These are phyloP conservation scores for Parazoanthus swiftii DNA, from an alignment of 92 coral and sea anemone genomes.

Conservation along the genomic window DNA sequence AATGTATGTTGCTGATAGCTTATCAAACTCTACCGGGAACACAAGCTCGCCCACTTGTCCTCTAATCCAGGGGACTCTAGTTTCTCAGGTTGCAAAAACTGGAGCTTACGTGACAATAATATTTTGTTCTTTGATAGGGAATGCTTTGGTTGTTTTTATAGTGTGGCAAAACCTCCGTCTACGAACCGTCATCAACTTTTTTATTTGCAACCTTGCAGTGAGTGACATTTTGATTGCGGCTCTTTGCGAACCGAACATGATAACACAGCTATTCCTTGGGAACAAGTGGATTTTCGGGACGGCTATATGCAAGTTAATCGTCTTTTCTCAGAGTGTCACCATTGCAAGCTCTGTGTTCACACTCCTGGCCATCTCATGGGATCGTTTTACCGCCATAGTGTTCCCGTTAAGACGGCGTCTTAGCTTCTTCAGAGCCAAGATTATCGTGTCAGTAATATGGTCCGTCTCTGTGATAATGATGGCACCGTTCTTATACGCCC, in stretches of 20 bases:
- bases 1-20: slow-evolving; percentile 30
- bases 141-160: slow-evolving; percentile 70
- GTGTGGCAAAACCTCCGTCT: slow-evolving; percentile 71
- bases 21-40: slow-evolving; percentile 15
- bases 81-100: slow-evolving; percentile 59
- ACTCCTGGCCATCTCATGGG: slow-evolving; percentile 73
- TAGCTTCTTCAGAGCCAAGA: slow-evolving; percentile 58
- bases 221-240: slow-evolving; percentile 75
- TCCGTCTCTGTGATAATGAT: slow-evolving; percentile 52
- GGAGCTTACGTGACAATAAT: slow-evolving; percentile 63
- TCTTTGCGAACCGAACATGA: slow-evolving; percentile 81
- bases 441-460: slow-evolving; percentile 64
- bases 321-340: slow-evolving; percentile 73
- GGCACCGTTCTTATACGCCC: slow-evolving; percentile 84
- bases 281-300: slow-evolving; percentile 80
- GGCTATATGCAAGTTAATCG: slow-evolving; percentile 70
- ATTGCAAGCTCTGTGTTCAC: slow-evolving; percentile 84
- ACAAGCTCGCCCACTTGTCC: slow-evolving; percentile 43
- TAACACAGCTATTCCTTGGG: slow-evolving; percentile 67
- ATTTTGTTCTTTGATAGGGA: slow-evolving; percentile 66
- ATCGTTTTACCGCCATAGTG: slow-evolving; percentile 78
- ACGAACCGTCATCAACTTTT: slow-evolving; percentile 77
- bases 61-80: slow-evolving; percentile 52
- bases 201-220: slow-evolving; percentile 82
- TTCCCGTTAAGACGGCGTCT: slow-evolving; percentile 70